Evolutionary conservation across 1,140 invertebrate species (phyloP), one percentile per base, ranked within the genome.

Genomic region (Megathymus violae): DNA sequence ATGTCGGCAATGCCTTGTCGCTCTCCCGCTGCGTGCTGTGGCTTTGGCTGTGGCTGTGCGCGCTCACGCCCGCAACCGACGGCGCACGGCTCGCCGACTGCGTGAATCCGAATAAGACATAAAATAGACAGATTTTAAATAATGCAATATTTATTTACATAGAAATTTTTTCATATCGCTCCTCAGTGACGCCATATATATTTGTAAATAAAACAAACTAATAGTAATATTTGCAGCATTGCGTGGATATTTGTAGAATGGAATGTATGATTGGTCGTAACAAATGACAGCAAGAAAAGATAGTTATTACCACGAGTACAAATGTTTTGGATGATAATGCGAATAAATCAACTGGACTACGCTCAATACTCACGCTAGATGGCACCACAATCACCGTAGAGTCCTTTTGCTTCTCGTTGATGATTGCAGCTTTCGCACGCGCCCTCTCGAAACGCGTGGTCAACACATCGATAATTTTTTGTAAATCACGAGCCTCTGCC

Each of bases 391-490:
- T 76, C 1, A 61, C 65, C 7, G 74, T 69, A 14, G 62, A 52
- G 17, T 83, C 83, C 9, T 67, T 76, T 14, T 76, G 72, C 34
- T 71, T 78, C 17, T 71, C 69, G 1, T 82, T 78, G 2, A 85
- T 70, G 2, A 85, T 74, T 0, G 75, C 78, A 1, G 87, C 76
- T 31, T 79, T 56, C 1, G 74, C 68, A 1, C 83, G 70, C 0
- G 87, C 79, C 1, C 65, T 67, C 14, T 80, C 78, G n/a, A 89
- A 88, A 14, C 91, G 87, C 1, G 78, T 73, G 0, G 83, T 73
- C 1, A 93, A 74, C 14, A 92, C 75, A 15, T 77, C 41, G 0
- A 89, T 63, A 13, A 91, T 74, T 52, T 91, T 82, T 1, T 84
- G 62, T 1, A 90, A 64, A 38, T 92, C 87, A 0, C 79, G 69